Evolutionary conservation across 2,888 invertebrate genomes (phyloP).

Genomic region (Lithophane semibrunnea): DNA sequence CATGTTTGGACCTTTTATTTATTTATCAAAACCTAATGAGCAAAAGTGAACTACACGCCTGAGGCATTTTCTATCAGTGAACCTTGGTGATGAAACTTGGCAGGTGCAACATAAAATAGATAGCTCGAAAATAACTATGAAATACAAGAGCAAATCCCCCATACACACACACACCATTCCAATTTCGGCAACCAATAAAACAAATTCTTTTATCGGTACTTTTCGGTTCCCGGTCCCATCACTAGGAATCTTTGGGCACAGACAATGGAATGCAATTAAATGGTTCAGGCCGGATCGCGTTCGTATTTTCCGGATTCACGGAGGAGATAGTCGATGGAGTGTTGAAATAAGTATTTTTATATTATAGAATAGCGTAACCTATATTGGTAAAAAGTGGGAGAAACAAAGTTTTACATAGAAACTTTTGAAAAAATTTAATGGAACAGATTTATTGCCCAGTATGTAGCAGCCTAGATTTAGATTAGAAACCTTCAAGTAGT

Average conservation of each 20-base stretch:
- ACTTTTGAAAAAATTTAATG: neutral
- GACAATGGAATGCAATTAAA: conserved; percentile 70
- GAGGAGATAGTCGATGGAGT: conserved; percentile 31
- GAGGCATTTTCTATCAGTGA: too few species aligned
- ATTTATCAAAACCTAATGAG: too few species aligned
- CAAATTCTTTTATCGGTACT: conserved; percentile 15
- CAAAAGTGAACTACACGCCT: too few species aligned
- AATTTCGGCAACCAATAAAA: conserved; percentile 10
- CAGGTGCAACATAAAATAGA: too few species aligned
- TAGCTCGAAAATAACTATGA: too few species aligned
- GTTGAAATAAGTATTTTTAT: neutral
- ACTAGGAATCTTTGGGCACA: conserved; percentile 60
- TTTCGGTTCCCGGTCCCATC: conserved; percentile 43
- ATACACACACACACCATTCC: neutral
- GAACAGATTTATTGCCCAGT: neutral
- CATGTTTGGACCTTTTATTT: too few species aligned
- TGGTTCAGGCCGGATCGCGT: conserved; percentile 46
- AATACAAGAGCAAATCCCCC: too few species aligned
- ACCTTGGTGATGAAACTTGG: too few species aligned
- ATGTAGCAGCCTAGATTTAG: neutral
- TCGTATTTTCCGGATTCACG: conserved; percentile 47
- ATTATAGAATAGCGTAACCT: neutral
- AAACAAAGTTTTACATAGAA: neutral
- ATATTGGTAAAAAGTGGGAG: too few species aligned
- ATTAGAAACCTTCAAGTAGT: neutral